Evolutionary conservation across 2,888 invertebrate genomes (phyloP).

Genomic region (Cyclophora albipunctata): DNA sequence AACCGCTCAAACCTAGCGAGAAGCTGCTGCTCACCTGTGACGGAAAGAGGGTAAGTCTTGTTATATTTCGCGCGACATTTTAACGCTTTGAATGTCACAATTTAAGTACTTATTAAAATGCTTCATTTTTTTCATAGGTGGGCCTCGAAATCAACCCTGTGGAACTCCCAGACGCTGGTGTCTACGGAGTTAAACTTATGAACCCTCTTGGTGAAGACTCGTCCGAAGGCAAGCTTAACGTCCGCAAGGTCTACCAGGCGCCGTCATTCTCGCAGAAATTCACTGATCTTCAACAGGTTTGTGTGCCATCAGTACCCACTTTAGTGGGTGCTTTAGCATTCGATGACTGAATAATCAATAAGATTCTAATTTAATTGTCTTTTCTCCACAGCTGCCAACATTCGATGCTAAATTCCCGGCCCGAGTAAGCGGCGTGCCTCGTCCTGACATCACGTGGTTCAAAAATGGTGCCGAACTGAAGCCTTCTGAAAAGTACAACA

Average conservation of each 20-base stretch:
- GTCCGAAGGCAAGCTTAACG: slow-evolving; percentile 80
- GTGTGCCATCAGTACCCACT: not conserved
- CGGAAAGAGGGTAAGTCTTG: slow-evolving; percentile 80
- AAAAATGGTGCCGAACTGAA: slow-evolving; percentile 85
- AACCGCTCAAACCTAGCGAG: slow-evolving; percentile 78
- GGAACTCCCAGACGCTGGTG: slow-evolving; percentile 83
- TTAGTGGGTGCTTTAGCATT: not conserved
- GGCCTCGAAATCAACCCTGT: slow-evolving; percentile 83
- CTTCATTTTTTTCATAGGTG: slow-evolving; percentile 55
- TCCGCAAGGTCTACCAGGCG: slow-evolving; percentile 86
- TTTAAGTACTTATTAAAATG: too few species aligned
- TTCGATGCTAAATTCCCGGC: slow-evolving; percentile 90
- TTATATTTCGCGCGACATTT: not conserved
- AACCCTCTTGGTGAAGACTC: slow-evolving; percentile 86
- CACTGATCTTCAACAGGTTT: slow-evolving; percentile 66
- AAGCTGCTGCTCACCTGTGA: slow-evolving; percentile 85
- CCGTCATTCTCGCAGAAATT: slow-evolving; percentile 86
- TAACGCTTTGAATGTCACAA: too few species aligned
- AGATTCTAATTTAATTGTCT: not conserved
- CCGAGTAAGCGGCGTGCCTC: slow-evolving; percentile 85
- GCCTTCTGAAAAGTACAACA: slow-evolving; percentile 82
- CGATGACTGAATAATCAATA: not conserved
- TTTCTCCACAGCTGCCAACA: slow-evolving; percentile 75
- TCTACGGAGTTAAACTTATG: slow-evolving; percentile 83
- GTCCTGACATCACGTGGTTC: slow-evolving; percentile 91